These are phyloP conservation scores for Diphyllodes magnificus DNA, from an alignment of 2,113 vertebrate genomes.

Conservation along the genomic window DNA sequence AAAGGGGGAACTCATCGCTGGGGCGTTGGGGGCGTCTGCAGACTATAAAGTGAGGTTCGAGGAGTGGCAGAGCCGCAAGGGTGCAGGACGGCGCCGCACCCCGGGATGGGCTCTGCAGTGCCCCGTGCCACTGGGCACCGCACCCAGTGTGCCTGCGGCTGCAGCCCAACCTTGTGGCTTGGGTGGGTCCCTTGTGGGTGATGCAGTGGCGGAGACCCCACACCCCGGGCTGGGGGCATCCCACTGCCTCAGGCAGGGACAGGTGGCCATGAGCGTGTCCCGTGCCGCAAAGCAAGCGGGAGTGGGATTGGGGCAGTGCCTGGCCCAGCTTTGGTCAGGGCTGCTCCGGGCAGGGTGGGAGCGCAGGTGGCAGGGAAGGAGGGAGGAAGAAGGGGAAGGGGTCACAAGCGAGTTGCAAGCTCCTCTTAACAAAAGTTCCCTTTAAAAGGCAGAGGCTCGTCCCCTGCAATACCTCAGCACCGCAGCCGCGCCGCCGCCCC, in stretches of 20 bases:
- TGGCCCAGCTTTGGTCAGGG: background rate
- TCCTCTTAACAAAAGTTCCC: constrained; percentile 56
- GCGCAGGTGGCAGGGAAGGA: background rate
- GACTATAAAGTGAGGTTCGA: constrained; percentile 72
- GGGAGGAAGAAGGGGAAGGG: background rate
- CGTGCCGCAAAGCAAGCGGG: rapidly evolving
- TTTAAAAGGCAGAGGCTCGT: constrained; percentile 34
- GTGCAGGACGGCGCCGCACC: background rate
- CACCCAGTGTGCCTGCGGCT: rapidly evolving
- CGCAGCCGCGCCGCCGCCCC: background rate
- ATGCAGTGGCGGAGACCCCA: background rate
- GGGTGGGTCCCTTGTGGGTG: background rate
- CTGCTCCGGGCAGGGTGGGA: background rate
- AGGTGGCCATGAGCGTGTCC: background rate
- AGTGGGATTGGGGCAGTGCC: background rate
- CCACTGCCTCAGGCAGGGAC: background rate
- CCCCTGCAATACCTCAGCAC: constrained; percentile 25
- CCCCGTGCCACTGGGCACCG: background rate
- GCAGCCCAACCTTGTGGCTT: background rate
- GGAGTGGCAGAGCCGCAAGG: constrained; percentile 23
- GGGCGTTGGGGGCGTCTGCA: constrained; percentile 53
- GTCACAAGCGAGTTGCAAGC: constrained; percentile 39
- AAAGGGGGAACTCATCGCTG: constrained; percentile 65
- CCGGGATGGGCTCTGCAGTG: background rate
- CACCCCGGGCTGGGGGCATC: background rate